Evolutionary conservation across 2,797 vertebrate species (phyloP).

Genomic region (Rhinatrema bivittatum): DNA sequence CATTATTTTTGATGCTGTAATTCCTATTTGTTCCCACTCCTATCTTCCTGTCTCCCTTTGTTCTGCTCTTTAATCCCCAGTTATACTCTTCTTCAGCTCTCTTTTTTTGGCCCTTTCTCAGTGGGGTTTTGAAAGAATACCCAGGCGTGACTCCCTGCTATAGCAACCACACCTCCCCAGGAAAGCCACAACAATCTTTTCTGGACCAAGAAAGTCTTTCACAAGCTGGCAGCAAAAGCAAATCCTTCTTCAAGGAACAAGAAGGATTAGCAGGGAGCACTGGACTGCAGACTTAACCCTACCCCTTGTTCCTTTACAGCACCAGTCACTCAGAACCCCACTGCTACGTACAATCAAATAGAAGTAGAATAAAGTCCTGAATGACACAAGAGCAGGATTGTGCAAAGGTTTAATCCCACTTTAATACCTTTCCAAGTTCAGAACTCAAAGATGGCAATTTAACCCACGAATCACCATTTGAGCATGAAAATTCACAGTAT

Average conservation of each 20-base stretch:
- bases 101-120: conserved; percentile 61
- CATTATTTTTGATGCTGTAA: conserved; percentile 93
- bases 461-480: conserved; percentile 50
- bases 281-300: conserved; percentile 87
- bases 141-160: conserved; percentile 87
- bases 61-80: conserved; percentile 79
- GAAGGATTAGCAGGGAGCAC: conserved; percentile 88
- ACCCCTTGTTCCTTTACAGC: conserved; percentile 69
- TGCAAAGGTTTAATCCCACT: conserved; percentile 89
- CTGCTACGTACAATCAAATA: conserved; percentile 86
- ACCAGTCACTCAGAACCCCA: conserved; percentile 83
- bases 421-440: conserved; percentile 96
- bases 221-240: conserved; percentile 85
- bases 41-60: conserved; percentile 90
- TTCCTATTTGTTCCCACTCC: conserved; percentile 87
- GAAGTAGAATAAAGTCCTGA: conserved; percentile 61
- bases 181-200: conserved; percentile 83
- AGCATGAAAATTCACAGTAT: conserved; percentile 36
- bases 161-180: conserved; percentile 93
- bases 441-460: conserved; percentile 85
- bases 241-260: conserved; percentile 95
- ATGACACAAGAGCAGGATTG: conserved; percentile 87
- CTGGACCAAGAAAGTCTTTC: conserved; percentile 79
- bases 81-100: conserved; percentile 61
- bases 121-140: conserved; percentile 78